Evolutionary conservation across 2,113 vertebrate species (phyloP).

Genomic region (Vicugna pacos): DNA sequence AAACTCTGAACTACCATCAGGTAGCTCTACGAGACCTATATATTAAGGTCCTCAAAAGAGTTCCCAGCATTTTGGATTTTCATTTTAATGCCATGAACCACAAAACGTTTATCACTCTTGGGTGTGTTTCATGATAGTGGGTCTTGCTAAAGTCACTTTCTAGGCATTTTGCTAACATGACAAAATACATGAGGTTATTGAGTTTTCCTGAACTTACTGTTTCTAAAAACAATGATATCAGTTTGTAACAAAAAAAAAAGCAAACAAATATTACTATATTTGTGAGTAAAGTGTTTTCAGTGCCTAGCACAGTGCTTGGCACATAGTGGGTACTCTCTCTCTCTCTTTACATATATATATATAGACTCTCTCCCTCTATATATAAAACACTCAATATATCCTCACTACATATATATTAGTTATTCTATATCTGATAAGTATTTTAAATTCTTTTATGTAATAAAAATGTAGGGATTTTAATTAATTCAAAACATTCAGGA

Average conservation of each 20-base stretch:
- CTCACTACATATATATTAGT: background rate
- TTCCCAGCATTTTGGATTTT: background rate
- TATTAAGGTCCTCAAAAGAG: background rate
- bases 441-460: background rate
- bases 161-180: background rate
- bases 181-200: background rate
- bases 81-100: slow-evolving; percentile 1
- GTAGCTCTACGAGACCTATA: background rate
- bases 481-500: background rate
- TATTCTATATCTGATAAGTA: background rate
- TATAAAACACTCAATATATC: background rate
- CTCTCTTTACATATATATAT: too few relatives aligned
- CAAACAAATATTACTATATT: background rate
- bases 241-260: background rate
- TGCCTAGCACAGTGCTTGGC: background rate
- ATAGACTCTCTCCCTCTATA: background rate
- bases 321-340: background rate
- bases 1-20: background rate
- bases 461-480: slow-evolving; percentile 2
- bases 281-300: background rate
- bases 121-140: background rate
- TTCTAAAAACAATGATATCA: background rate
- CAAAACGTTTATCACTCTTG: background rate
- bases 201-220: background rate
- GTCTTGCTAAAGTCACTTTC: background rate